Conservation (phyloP, 2,888 invertebrate genomes). For the Callimorpha dominula region DNA sequence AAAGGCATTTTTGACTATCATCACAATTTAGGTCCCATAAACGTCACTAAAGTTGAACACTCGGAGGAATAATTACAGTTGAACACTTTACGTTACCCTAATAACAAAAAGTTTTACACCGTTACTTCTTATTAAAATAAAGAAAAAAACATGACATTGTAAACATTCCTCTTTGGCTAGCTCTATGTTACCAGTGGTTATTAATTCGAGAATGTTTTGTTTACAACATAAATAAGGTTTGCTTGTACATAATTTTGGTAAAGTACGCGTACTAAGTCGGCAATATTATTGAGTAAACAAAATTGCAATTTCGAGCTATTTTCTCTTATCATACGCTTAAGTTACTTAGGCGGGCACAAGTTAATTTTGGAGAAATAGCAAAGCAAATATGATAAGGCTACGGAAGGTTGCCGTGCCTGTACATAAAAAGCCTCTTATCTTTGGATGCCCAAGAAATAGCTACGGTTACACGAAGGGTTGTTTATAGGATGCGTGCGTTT, state of each 20-base stretch:
- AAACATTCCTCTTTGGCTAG: background rate
- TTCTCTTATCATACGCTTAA: constrained; percentile 39
- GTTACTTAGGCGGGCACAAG: constrained; percentile 34
- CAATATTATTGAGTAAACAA: constrained; percentile 41
- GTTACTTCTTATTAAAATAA: background rate
- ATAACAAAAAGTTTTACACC: too few relatives aligned
- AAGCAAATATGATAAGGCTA: constrained; percentile 45
- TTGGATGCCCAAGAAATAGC: constrained; percentile 25
- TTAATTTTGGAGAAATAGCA: constrained; percentile 35
- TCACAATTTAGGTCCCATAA: too few relatives aligned
- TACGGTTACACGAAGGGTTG: background rate
- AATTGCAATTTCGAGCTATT: constrained; percentile 43
- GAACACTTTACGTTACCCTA: too few relatives aligned
- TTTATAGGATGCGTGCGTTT: constrained; percentile 9
- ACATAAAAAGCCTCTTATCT: constrained; percentile 33
- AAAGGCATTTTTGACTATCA: too few relatives aligned
- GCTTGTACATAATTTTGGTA: constrained; percentile 19
- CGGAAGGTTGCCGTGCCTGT: constrained; percentile 19
- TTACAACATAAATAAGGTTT: constrained; percentile 32
- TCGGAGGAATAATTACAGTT: too few relatives aligned
- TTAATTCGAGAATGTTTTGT: constrained; percentile 25
- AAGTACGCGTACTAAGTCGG: constrained; percentile 23
- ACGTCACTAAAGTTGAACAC: too few relatives aligned
- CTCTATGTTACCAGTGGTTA: constrained; percentile 22
- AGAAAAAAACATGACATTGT: background rate